Evolutionary conservation across 2,797 vertebrate species (phyloP), one percentile per base, ranked within the genome.

Genomic region (Rhinatrema bivittatum): DNA sequence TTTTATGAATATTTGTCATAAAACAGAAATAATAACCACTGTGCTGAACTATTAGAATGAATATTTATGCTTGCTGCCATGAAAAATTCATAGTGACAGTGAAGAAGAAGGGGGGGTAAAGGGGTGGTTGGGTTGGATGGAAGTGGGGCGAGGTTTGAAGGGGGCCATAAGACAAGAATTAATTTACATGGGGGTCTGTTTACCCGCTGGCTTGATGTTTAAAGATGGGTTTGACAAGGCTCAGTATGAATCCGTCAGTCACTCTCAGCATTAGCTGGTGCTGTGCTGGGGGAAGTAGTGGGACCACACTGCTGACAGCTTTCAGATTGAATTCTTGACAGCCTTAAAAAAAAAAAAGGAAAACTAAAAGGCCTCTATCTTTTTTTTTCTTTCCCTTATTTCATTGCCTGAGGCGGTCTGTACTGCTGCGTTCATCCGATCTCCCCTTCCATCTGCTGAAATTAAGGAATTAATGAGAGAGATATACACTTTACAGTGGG

Each of bases 381-480:
- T 78, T 72, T 72, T 32, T 22, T 32, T 34, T 41, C 38, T 61
- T 72, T 57, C 46, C 75, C 75, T 87, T 77, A 75, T 76, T 70
- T 79, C 74, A 62, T 85, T 54, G 80, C 86, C 86, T 57, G 72
- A 79, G 87, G 87, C 88, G 57, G 83, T 85, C 72, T 63, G 76
- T 84, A 78, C 85, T 68, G 72, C 85, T 77, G 70, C 52, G 65
- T 82, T 83, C 86, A 82, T 81, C 64, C 70, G 64, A 79, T 78
- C 83, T 78, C 75, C 71, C 63, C 78, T 93, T 93, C 93, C 91
- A 94, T 93, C 91, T 91, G 86, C 84, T 85, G 89, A 89, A 97
- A 98, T 97, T 95, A 97, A 91, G 85, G 93, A 93, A 94, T 94
- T 94, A 98, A 98, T 98, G 95, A 97, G 82, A 81, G 78, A 33